Percentiles rank a stretch among this genome's conserved stretches.
Conservation (phyloP, 2,113 vertebrate genomes). For the Entelurus aequoreus region DNA sequence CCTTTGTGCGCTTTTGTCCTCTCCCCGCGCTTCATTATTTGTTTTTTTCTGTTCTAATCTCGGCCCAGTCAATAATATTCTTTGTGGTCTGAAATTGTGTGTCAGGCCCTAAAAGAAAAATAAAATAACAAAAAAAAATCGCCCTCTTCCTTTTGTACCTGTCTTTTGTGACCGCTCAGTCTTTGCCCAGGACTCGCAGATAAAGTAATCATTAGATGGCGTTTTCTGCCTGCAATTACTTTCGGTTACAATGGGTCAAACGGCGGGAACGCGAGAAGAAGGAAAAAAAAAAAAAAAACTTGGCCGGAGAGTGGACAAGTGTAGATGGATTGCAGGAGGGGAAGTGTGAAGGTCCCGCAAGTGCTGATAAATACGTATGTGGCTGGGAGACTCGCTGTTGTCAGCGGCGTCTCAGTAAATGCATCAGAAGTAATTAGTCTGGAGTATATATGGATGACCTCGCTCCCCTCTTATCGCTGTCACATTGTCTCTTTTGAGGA, state of each 20-base stretch:
- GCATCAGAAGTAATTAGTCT: slow-evolving; percentile 68
- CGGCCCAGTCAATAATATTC: slow-evolving; percentile 79
- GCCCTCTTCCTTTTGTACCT: slow-evolving; percentile 69
- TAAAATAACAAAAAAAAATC: slow-evolving; percentile 29
- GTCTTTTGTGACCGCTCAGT: slow-evolving; percentile 71
- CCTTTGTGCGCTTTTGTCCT: slow-evolving; percentile 68
- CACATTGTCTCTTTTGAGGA: slow-evolving; percentile 52
- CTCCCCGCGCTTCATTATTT: slow-evolving; percentile 71
- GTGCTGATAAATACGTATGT: slow-evolving; percentile 69
- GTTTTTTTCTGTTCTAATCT: slow-evolving; percentile 80
- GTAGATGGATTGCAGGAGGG: slow-evolving; percentile 63
- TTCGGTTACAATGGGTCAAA: slow-evolving; percentile 73
- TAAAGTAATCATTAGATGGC: slow-evolving; percentile 81
- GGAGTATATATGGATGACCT: slow-evolving; percentile 61
- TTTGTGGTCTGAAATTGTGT: slow-evolving; percentile 78
- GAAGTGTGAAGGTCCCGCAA: slow-evolving; percentile 61
- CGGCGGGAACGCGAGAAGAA: background rate
- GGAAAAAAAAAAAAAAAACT: slow-evolving; percentile 47
- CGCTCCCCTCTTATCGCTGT: slow-evolving; percentile 50
- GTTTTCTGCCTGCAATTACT: slow-evolving; percentile 78
- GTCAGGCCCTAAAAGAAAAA: slow-evolving; percentile 52
- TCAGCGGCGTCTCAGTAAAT: slow-evolving; percentile 57
- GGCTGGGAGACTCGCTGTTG: slow-evolving; percentile 52
- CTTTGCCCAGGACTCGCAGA: slow-evolving; percentile 61
- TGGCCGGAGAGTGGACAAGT: slow-evolving; percentile 56